These are phyloP conservation scores for Saturnia pavonia DNA, from an alignment of 2,888 invertebrate species.

Conservation along the genomic window DNA sequence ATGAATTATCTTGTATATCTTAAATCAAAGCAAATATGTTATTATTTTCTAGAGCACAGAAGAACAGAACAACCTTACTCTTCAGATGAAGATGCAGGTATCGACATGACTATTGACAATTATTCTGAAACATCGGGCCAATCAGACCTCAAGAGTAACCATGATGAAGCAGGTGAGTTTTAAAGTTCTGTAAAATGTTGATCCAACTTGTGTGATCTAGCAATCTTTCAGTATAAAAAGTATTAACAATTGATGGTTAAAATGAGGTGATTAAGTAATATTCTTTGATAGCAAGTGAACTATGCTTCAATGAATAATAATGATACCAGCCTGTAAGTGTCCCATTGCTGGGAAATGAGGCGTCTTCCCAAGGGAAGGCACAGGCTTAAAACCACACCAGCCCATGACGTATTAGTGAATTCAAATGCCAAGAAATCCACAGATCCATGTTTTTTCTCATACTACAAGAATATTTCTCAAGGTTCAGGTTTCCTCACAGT, in stretches of 20 bases:
- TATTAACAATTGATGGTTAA: too few species aligned
- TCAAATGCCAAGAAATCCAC: too few species aligned
- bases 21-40: not conserved
- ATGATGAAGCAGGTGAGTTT: slow-evolving; percentile 78
- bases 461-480: too few species aligned
- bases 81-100: slow-evolving; percentile 87
- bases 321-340: too few species aligned
- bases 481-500: too few species aligned
- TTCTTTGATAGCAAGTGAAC: not conserved
- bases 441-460: too few species aligned
- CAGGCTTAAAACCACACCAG: too few species aligned
- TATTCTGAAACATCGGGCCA: slow-evolving; percentile 89
- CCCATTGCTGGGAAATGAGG: too few species aligned
- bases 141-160: slow-evolving; percentile 87
- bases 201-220: not conserved
- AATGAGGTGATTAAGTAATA: not conserved
- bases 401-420: too few species aligned
- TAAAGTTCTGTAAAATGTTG: not conserved
- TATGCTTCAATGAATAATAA: not conserved
- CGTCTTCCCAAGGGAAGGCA: too few species aligned
- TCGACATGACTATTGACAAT: slow-evolving; percentile 87
- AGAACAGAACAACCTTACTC: slow-evolving; percentile 83
- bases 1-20: not conserved
- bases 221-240: too few species aligned
- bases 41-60: slow-evolving; percentile 64